Conservation (phyloP, 2,888 invertebrate genomes). For the Ochlodes sylvanus region DNA sequence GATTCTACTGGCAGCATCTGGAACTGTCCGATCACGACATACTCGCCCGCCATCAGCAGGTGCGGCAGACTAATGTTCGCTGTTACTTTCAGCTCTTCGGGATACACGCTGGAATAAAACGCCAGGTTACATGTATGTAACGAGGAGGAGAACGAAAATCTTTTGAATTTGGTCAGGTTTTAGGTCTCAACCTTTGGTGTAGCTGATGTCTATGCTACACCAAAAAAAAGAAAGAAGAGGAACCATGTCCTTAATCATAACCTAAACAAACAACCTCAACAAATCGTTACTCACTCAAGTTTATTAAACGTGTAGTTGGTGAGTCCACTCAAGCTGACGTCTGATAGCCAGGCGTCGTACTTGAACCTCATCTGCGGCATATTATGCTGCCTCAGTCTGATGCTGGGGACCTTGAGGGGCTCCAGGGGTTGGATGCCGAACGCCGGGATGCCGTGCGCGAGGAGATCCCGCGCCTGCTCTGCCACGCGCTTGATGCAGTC, state of each 20-base stretch:
- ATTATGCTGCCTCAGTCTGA: constrained; percentile 83
- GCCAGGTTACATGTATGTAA: background rate
- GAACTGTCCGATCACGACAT: constrained; percentile 79
- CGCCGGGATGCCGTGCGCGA: constrained; percentile 85
- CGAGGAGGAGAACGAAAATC: too few species aligned
- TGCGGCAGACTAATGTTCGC: constrained; percentile 75
- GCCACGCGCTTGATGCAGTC: constrained; percentile 83
- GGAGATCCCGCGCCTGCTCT: constrained; percentile 76
- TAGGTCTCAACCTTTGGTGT: too few species aligned
- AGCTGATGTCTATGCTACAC: too few species aligned
- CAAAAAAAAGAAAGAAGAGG: too few species aligned
- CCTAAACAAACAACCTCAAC: too few species aligned
- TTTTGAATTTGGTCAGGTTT: too few species aligned
- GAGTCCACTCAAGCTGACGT: constrained; percentile 74
- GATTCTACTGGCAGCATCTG: constrained; percentile 85
- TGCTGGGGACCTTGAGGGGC: constrained; percentile 84
- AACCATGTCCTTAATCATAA: too few species aligned
- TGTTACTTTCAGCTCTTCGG: constrained; percentile 73
- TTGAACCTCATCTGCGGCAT: constrained; percentile 77
- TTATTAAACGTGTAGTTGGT: constrained; percentile 80
- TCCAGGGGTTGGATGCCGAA: constrained; percentile 85
- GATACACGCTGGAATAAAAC: constrained; percentile 63
- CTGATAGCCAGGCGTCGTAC: constrained; percentile 82
- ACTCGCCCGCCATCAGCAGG: constrained; percentile 72
- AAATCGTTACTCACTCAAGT: constrained; percentile 70